Percentiles rank a stretch among this genome's conserved stretches.
Conservation (phyloP, 2,113 vertebrate species). For the Thymallus thymallus region DNA sequence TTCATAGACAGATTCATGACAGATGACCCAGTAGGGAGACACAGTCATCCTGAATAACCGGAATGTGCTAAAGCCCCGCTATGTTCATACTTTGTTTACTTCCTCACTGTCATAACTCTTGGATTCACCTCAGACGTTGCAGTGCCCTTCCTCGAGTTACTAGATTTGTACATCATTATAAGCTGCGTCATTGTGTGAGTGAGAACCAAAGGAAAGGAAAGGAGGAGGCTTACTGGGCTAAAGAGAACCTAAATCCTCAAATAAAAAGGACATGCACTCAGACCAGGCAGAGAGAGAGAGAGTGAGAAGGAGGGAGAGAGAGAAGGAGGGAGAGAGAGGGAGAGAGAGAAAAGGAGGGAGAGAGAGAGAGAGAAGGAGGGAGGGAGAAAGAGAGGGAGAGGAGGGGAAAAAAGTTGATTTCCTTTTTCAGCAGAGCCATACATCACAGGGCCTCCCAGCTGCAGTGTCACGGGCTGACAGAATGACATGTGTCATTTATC, state of each 20-base stretch:
- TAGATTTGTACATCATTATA: slow-evolving; percentile 55
- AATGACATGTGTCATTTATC: slow-evolving; percentile 99
- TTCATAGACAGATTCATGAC: slow-evolving; percentile 71
- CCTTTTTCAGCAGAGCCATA: slow-evolving; percentile 96
- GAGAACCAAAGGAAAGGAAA: slow-evolving; percentile 34
- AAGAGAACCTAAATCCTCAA: slow-evolving; percentile 75
- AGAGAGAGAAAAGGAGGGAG: no score
- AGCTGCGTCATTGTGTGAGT: slow-evolving; percentile 16
- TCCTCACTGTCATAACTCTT: slow-evolving; percentile 63
- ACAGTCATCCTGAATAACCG: slow-evolving; percentile 68
- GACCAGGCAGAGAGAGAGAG: slow-evolving; percentile 50
- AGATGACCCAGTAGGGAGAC: slow-evolving; percentile 71
- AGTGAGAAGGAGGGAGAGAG: slow-evolving; percentile 62
- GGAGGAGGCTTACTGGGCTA: slow-evolving; percentile 59
- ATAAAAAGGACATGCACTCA: slow-evolving; percentile 69
- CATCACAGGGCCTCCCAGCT: slow-evolving; percentile 98
- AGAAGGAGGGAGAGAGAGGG: no score
- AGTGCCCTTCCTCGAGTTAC: slow-evolving; percentile 61
- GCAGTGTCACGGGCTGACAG: slow-evolving; percentile 99
- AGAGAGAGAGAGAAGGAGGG: slow-evolving; percentile 67
- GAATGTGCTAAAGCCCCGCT: slow-evolving; percentile 41
- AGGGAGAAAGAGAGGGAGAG: no score
- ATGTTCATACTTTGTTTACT: slow-evolving; percentile 67
- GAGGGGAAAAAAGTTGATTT: slow-evolving; percentile 97
- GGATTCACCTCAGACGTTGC: slow-evolving; percentile 50